Evolutionary conservation across 1,140 invertebrate genomes (phyloP).

Genomic region (Copidosoma floridanum): DNA sequence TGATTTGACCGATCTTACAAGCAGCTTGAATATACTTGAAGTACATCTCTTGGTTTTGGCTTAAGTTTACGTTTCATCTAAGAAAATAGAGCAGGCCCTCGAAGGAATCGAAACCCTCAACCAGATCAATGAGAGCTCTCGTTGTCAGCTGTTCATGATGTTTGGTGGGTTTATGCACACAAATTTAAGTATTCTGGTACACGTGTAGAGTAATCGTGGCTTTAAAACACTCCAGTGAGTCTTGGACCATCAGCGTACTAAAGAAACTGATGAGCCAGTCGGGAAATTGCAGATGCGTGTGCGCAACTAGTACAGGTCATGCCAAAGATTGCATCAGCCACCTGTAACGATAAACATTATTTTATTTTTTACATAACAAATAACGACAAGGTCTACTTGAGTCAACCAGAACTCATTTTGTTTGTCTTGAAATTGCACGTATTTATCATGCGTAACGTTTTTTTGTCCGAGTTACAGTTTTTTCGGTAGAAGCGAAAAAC

Average conservation of each 20-base stretch:
- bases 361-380: constrained; percentile 89
- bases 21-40: constrained; percentile 97
- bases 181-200: constrained; percentile 95
- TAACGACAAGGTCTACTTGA: constrained; percentile 98
- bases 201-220: constrained; percentile 98
- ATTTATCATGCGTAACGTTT: too few relatives aligned
- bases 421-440: constrained; percentile 93
- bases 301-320: constrained; percentile 98
- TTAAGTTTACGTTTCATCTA: constrained; percentile 99
- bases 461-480: too few relatives aligned
- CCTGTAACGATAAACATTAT: constrained; percentile 43
- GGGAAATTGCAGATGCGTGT: constrained; percentile 93
- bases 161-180: constrained; percentile 97
- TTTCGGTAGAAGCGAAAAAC: too few relatives aligned
- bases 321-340: constrained; percentile 97
- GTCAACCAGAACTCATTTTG: constrained; percentile 96
- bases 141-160: constrained; percentile 99
- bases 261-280: constrained; percentile 99
- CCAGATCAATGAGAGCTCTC: constrained; percentile 94
- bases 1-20: constrained; percentile 96
- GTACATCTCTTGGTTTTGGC: constrained; percentile 98
- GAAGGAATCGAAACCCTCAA: constrained; percentile 99
- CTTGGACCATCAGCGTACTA: constrained; percentile 96
- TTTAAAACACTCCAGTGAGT: constrained; percentile 97
- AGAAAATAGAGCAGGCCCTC: constrained; percentile 99